Evolutionary conservation across 1,140 invertebrate species (phyloP).

Genomic region (Papilio dardanus): DNA sequence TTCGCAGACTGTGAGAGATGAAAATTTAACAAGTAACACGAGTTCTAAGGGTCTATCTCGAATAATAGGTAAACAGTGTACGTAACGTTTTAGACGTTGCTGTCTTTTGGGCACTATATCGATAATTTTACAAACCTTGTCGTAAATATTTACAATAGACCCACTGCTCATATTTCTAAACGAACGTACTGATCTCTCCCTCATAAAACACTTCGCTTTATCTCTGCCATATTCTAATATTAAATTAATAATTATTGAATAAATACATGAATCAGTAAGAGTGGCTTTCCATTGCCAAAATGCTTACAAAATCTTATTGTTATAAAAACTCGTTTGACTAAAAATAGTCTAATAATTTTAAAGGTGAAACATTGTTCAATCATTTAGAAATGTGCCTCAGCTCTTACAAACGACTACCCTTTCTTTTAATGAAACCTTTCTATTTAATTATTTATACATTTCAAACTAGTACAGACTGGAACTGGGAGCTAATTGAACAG

Average conservation of each 20-base stretch:
- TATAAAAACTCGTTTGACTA: no score
- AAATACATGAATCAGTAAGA: not conserved
- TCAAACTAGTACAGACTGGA: not conserved
- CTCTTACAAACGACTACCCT: no score
- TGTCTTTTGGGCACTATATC: no score
- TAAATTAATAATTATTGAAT: not conserved
- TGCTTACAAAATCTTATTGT: no score
- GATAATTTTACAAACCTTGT: no score
- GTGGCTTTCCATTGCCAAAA: not conserved
- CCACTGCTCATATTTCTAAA: slow-evolving; percentile 3
- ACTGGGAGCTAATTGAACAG: not conserved
- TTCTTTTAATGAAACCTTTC: not conserved
- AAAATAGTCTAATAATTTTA: no score
- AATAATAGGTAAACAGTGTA: no score
- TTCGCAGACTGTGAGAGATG: not conserved
- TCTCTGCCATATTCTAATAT: not conserved
- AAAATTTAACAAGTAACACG: not conserved
- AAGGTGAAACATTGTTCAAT: no score
- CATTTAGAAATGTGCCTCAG: no score
- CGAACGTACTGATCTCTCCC: not conserved
- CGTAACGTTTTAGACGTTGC: no score
- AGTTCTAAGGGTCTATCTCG: no score
- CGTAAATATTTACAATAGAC: no score
- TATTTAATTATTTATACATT: not conserved
- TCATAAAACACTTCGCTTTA: slow-evolving; percentile 1